Base-by-base conservation (phyloP, 2,888 invertebrate genomes). In the Lithodes maja region DNA sequence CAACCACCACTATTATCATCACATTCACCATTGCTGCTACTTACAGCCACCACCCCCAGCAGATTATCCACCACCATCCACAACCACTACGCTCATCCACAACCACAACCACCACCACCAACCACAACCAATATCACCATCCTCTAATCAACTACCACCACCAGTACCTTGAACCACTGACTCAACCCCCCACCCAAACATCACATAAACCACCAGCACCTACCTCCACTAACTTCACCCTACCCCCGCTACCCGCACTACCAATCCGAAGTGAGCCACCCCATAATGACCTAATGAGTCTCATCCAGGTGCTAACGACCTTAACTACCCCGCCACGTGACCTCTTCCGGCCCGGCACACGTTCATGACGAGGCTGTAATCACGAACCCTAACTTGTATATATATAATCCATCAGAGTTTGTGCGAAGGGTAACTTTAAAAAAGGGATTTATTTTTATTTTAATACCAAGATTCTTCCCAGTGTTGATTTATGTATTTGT, bases 261-360 rank as follows among this genome's bases (percentile, higher is more conserved):
- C 71, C 71, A 17, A 12, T 17, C 3, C 68, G 7, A 61, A 7
- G 15, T 61, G 9, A 61, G 7, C 68, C 68, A 7, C 68, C 7
- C 68, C 15, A 61, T 61, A 61, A 61, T 15, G 7, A 61, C 68
- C 68, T 61, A 61, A 61, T 61, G 75, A 71, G 55, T 33, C 33
- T 33, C 33, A 77, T 75, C 69, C 85, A 85, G 85, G 79, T 79
- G 79, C 78, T 79, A 68, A 82, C 81, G 7, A 55, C 81, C 68
- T 5, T 61, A 69, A 50, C 33, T 50, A 53, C 49, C 79, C 61
- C 15, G 85, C 69, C 85, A 85, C 85, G 85, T 53, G 85, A 79
- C 85, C 85, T 50, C 79, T 83, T 79, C 85, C 85, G 54, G 79
- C 53, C 17, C 3, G 75, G 2, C 85, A 85, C 85, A 79, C 79